These are phyloP conservation scores for Sebastes cheni DNA, from an alignment of 2,797 vertebrate genomes.

Conservation along the genomic window DNA sequence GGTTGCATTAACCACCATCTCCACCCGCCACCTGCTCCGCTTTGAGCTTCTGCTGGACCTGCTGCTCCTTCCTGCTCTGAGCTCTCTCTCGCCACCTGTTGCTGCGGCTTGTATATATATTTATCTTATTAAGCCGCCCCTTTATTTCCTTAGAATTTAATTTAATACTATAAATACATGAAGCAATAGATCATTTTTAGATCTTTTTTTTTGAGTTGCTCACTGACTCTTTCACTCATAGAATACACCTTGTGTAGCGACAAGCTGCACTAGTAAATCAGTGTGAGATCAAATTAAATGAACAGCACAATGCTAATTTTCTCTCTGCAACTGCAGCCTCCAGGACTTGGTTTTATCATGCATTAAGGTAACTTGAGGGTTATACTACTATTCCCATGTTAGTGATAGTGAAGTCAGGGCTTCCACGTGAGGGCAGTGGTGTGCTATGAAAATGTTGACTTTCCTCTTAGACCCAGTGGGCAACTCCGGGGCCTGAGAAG, in stretches of 20 bases:
- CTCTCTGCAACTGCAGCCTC: neutral
- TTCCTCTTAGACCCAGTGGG: neutral
- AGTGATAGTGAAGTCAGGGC: neutral
- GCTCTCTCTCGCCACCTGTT: conserved; percentile 1
- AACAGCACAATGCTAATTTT: neutral
- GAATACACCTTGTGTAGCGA: neutral
- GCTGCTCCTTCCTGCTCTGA: neutral
- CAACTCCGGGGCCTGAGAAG: too few relatives aligned
- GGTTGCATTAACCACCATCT: neutral
- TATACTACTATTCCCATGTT: neutral
- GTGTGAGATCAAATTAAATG: neutral
- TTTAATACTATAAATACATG: neutral
- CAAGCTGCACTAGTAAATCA: neutral
- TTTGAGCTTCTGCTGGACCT: conserved; percentile 19
- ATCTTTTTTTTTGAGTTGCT: neutral
- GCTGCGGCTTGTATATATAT: neutral
- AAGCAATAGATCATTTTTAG: neutral
- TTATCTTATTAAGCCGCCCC: neutral
- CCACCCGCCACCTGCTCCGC: neutral
- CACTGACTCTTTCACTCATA: neutral
- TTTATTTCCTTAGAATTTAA: neutral
- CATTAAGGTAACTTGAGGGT: neutral
- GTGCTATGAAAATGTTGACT: neutral
- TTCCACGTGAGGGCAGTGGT: conserved; percentile 58
- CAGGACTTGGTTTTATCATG: neutral